Base-by-base conservation (phyloP, 1,140 invertebrate species). In the Drosophila nigromelanica region DNA sequence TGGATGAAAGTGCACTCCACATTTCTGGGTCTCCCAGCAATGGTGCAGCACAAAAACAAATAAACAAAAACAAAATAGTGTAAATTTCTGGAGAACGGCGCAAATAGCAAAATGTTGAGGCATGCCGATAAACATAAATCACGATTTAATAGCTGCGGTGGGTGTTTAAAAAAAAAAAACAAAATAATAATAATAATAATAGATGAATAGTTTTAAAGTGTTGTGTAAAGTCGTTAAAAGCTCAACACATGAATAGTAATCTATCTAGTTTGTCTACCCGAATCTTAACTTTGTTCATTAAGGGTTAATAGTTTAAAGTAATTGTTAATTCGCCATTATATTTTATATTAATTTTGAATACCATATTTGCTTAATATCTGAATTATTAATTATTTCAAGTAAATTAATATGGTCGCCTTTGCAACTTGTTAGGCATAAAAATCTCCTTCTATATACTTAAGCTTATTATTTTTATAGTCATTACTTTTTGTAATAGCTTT, bases 61-160 rank as follows among this genome's bases (percentile, higher is more conserved):
- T 76, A 83, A 80, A 83, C 68, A 76, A 79, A 66, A 52, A 18
- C 45, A 35, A 64, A 62, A 61, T 63, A 54, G 51, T 63, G 45
- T 27, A 7, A 76, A 61, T 55, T 45, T 56, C 58, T 8, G 10
- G 14, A 50, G 47, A 50, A 50, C 15, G 48, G 58, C 66, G 37
- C 58, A 85, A 71, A 85, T 68, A 42, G 14, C 48, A 83, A 82
- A 76, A 67, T 82, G 75, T 89, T 87, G 83, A 63, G 83, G 83
- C 56, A 82, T 70, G 66, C 56, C 48, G 45, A 47, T 30, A 30
- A 51, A 37, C 43, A 48, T 50, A 58, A 51, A 51, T 39, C 55
- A 12, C n/a, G 18, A 56, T 72, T 42, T 66, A 54, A 40, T 45
- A 14, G 15, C 33, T 60, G 5, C 43, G 8, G 15, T 24, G 24